Evolutionary conservation across 2,113 vertebrate species (phyloP).

Genomic region (Abramis brama): DNA sequence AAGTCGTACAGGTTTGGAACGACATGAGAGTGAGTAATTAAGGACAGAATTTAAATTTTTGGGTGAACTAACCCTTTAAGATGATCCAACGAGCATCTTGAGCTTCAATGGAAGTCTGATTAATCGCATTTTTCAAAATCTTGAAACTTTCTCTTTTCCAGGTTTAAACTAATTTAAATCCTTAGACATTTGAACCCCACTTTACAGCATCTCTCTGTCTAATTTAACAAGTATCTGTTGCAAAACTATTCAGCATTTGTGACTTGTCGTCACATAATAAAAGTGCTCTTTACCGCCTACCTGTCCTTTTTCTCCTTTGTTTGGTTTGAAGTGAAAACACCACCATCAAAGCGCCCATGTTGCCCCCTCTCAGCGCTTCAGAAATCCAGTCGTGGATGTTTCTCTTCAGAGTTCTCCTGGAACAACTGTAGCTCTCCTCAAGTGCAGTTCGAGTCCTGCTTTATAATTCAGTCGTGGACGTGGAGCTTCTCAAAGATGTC

Average conservation of each 20-base stretch:
- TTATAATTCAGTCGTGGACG: background rate
- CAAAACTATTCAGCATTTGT: background rate
- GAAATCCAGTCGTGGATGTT: no score
- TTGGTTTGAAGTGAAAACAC: conserved; percentile 76
- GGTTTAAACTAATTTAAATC: background rate
- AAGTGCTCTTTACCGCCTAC: conserved; percentile 60
- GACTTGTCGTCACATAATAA: background rate
- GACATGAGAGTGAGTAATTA: no score
- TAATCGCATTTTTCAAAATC: background rate
- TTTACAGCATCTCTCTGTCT: background rate
- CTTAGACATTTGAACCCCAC: background rate
- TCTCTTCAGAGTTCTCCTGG: conserved; percentile 59
- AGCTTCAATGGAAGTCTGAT: no score
- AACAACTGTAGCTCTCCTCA: conserved; percentile 17
- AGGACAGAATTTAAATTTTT: no score
- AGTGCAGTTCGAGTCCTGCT: background rate
- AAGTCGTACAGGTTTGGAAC: no score
- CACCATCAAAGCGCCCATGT: conserved; percentile 66
- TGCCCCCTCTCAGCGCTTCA: conserved; percentile 47
- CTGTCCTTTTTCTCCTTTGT: conserved; percentile 66
- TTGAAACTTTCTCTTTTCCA: background rate
- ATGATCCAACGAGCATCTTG: background rate
- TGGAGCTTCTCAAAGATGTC: conserved; percentile 1
- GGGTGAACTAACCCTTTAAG: no score
- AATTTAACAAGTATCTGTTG: background rate